phyloP scores from a whole-genome alignment of 2,113 vertebrate genomes.

The Malurus cyaneus region DNA sequence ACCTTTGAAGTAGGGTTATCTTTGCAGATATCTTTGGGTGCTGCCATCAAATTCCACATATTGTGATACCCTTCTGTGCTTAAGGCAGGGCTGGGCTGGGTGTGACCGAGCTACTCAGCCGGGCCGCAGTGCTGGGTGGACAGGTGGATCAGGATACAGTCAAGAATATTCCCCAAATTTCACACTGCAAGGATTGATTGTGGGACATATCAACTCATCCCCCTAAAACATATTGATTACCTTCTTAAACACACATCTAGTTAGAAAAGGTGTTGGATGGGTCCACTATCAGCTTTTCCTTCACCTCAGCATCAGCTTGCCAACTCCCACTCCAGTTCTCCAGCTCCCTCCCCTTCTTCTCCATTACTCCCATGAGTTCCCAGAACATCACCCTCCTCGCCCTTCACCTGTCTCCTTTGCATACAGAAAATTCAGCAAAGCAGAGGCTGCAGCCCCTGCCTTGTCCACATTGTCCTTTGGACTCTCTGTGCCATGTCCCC shows the following conservation, averaged over 20 bases:
- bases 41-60: background rate
- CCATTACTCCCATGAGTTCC: background rate
- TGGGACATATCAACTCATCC: background rate
- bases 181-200: background rate
- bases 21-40: background rate
- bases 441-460: fast-evolving
- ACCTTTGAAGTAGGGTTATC: background rate
- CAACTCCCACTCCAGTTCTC: background rate
- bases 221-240: background rate
- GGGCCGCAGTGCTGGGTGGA: background rate
- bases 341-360: background rate
- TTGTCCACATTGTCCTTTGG: background rate
- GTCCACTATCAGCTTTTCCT: background rate
- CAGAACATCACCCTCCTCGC: background rate
- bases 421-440: background rate
- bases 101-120: background rate
- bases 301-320: background rate
- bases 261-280: background rate
- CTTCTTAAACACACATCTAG: background rate
- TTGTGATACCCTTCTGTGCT: background rate
- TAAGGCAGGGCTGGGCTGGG: background rate
- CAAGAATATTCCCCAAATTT: background rate
- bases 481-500: fast-evolving
- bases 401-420: background rate
- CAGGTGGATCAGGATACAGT: background rate